Base-by-base conservation (phyloP, 2,113 vertebrate species). In the Verasper variegatus region DNA sequence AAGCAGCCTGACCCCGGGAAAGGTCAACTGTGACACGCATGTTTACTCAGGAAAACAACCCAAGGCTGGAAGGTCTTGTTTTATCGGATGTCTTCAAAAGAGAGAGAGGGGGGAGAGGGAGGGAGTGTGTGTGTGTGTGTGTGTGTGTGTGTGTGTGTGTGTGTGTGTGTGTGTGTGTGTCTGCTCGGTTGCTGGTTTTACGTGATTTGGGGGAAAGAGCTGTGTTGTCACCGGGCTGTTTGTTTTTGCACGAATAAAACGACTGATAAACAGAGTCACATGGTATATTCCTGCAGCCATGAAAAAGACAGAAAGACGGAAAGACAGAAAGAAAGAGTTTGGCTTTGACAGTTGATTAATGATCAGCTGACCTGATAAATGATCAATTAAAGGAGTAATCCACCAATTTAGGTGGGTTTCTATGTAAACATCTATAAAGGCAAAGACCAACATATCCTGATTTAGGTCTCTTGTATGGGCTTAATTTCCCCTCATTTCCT, bases 11-110 rank as follows among this genome's bases (percentile, higher is more conserved):
- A 95, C 94, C 95, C 93, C 54, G 18, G 78, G 86, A 95, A 95
- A 95, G 95, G 95, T 95, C 95, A 95, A 89, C 92, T 92, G 94
- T 94, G 95, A 95, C 94, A 95, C 86, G 92, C 92, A 92, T 95
- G 95, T 95, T 95, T 95, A 94, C 92, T 86, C 90, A 86, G 89
- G 92, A 93, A 94, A 94, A 95, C 94, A 94, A 93, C 90, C 87
- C 76, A 51, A 88, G 93, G 89, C 90, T 91, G 89, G 92, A 93
- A 91, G 92, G 92, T 91, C 93, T 90, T 88, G 86, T 93, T 95
- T 95, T 93, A 94, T 93, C 85, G 76, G 84, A 86, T 80, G 91
- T 90, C 91, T 93, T 94, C 87, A 92, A 92, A 85, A 68, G 68
- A 80, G 87, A 85, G 83, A 72, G 71, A 61, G 52, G 82, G 56